A percentile compares a stretch with the other conserved stretches of the same genome.
Conservation (phyloP, 2,888 invertebrate species). For the Chirona hameri region DNA sequence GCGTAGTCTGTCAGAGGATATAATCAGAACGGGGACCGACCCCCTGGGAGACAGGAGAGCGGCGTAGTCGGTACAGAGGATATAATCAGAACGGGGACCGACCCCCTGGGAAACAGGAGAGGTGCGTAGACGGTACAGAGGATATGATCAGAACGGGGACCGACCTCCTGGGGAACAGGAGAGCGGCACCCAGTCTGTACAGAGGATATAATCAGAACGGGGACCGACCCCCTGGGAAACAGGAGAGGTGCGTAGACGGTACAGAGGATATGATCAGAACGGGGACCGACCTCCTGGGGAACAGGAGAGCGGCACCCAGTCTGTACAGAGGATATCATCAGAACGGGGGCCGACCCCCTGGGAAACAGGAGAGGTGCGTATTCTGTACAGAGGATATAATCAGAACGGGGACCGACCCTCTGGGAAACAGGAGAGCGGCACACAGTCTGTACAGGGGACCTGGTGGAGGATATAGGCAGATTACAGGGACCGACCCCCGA, state of each 20-base stretch:
- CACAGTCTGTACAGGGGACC: neutral
- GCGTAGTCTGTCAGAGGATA: neutral
- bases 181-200: neutral
- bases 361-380: neutral
- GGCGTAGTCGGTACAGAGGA: neutral
- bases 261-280: too few species aligned
- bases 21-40: too few species aligned
- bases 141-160: too few species aligned
- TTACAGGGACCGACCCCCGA: too few species aligned
- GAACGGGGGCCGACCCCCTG: slow-evolving; percentile 86
- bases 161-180: slow-evolving; percentile 67
- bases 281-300: slow-evolving; percentile 80
- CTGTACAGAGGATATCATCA: neutral
- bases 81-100: too few species aligned
- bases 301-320: neutral
- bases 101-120: slow-evolving; percentile 64
- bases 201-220: too few species aligned
- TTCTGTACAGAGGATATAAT: neutral
- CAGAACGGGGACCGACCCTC: slow-evolving; percentile 86
- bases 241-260: neutral
- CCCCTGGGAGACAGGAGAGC: slow-evolving; percentile 57
- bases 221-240: slow-evolving; percentile 78
- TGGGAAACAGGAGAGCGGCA: slow-evolving; percentile 46
- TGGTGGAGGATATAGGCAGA: too few species aligned
- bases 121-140: neutral